These are phyloP conservation scores for Typhlichthys eigenmanni DNA, from an alignment of 2,797 vertebrate genomes.

Conservation along the genomic window DNA sequence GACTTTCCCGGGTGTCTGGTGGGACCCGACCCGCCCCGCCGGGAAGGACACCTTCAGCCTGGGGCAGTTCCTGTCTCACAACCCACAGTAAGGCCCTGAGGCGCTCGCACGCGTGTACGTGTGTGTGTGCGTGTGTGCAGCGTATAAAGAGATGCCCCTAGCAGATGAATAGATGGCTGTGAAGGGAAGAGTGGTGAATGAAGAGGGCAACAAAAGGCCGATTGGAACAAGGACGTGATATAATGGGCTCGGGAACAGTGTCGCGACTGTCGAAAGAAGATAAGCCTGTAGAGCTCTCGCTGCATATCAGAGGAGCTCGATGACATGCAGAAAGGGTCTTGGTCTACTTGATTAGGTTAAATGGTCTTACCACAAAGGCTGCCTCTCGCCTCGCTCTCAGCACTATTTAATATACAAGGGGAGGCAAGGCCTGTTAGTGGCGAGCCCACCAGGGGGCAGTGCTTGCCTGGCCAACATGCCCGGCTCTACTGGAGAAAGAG, in stretches of 20 bases:
- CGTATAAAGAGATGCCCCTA: constrained; percentile 31
- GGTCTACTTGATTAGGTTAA: constrained; percentile 72
- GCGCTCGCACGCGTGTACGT: constrained; percentile 2
- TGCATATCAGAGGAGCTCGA: constrained; percentile 66
- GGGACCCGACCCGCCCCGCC: constrained; percentile 80
- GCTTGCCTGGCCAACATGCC: constrained; percentile 76
- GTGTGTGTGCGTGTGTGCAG: constrained; percentile 7
- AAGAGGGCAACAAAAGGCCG: constrained; percentile 52
- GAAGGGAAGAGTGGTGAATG: constrained; percentile 39
- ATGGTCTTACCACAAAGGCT: constrained; percentile 45
- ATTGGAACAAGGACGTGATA: constrained; percentile 65
- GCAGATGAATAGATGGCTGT: constrained; percentile 40
- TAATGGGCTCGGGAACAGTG: constrained; percentile 65
- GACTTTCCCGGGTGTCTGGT: constrained; percentile 85
- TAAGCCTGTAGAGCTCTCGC: constrained; percentile 59
- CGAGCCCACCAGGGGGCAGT: constrained; percentile 84
- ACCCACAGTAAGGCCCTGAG: constrained; percentile 84
- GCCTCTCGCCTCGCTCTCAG: constrained; percentile 48
- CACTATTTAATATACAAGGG: constrained; percentile 23
- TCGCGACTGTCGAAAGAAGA: constrained; percentile 56
- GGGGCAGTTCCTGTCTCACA: constrained; percentile 88
- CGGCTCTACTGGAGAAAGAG: constrained; percentile 58
- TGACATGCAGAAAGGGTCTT: constrained; percentile 61
- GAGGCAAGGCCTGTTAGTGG: constrained; percentile 57
- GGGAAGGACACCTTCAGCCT: constrained; percentile 88